Base-by-base conservation (phyloP, 2,113 vertebrate species). In the Xenus cinereus region DNA sequence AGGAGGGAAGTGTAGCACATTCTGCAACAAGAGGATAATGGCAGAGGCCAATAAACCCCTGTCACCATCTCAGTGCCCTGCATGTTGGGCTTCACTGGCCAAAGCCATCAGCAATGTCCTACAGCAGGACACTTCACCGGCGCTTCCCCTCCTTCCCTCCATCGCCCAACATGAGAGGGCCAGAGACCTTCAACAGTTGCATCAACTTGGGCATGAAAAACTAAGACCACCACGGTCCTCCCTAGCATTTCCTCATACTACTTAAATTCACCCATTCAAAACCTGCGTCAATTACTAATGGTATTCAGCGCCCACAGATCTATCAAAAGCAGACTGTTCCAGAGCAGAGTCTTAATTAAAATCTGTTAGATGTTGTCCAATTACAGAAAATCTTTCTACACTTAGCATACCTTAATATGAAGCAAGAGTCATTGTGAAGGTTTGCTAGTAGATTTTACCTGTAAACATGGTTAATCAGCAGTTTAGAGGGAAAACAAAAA, bases 341-440 rank as follows among this genome's bases (percentile, higher is more conserved):
- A 97, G 88, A 57, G 81, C 93, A 94, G 82, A 97, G 78, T 37
- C 93, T 97, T 97, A 97, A 97, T 96, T 97, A 97, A 94, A 97
- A 97, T 96, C 95, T 96, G 95, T 86, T 82, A 72, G 72, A 73
- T 93, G 92, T 77, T 97, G 88, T 77, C 93, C 95, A 97, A 92
- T 95, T 96, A 97, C 93, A 95, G 95, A 90, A 95, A 97, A 96
- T 86, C 96, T 93, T 97, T 96, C 96, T 78, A 69, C 67, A 46
- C 33, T 91, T 93, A 74, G 60, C 84, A 85, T 30, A 72, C 93
- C 94, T 96, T 68, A 81, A 96, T 69, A 91, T 39, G 80, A 96
- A 97, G 53, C 46, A 75, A 68, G 76, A 80, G 39, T 32, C 28
- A n/a, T 3, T 19, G 50, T 18, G 63, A 53, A 78, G 22, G 2